Percentiles rank a stretch among this genome's conserved stretches.
Conservation (phyloP, 2,113 vertebrate species). For the Hystrix cristata region DNA sequence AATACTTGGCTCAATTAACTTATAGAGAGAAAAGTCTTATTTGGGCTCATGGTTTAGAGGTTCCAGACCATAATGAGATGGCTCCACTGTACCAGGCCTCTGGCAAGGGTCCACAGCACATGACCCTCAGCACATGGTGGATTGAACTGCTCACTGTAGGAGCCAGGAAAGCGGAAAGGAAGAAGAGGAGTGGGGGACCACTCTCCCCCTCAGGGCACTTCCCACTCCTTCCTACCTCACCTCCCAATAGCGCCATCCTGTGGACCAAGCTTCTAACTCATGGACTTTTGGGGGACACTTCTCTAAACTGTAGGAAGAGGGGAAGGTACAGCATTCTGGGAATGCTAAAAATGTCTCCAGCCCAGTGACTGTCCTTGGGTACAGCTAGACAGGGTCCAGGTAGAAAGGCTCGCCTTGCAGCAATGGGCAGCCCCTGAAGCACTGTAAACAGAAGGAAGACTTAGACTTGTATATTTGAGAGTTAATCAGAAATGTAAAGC, state of each 20-base stretch:
- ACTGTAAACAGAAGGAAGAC: neutral
- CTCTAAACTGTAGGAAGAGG: neutral
- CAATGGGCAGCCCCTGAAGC: neutral
- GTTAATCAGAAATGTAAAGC: neutral
- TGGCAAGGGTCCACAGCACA: neutral
- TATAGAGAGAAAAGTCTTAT: neutral
- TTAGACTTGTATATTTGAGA: neutral
- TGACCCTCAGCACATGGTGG: neutral
- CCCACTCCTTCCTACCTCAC: too few relatives aligned
- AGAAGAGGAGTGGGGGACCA: neutral
- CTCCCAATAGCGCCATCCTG: neutral
- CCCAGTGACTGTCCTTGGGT: rapidly evolving
- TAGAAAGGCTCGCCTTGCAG: neutral
- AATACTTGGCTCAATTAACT: neutral
- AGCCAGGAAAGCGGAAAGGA: neutral
- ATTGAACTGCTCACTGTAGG: neutral
- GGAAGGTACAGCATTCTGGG: neutral
- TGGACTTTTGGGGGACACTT: neutral
- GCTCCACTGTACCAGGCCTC: neutral
- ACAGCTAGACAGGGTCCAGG: neutral
- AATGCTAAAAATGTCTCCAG: too few relatives aligned
- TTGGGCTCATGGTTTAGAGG: neutral
- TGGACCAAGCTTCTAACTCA: neutral
- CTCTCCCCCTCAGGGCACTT: neutral
- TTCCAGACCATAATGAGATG: neutral